Percentiles rank a stretch among this genome's conserved stretches.
Evolutionary conservation across 2,888 invertebrate genomes (phyloP).

Genomic region (Chaetogeoica ovagalla): DNA sequence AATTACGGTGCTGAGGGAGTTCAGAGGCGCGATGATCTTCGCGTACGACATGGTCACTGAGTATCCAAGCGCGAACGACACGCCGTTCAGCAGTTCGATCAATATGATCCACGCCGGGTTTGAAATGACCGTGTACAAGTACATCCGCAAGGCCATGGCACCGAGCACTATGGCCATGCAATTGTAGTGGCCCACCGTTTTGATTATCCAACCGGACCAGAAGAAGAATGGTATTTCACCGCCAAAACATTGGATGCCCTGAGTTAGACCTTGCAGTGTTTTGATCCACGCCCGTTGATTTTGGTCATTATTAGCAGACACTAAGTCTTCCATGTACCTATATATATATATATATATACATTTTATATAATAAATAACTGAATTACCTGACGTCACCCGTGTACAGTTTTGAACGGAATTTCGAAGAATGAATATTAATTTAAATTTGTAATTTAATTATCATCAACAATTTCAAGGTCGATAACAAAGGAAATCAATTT

Average conservation of each 20-base stretch:
- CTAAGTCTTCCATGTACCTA: conserved; percentile 70
- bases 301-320: neutral
- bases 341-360: neutral
- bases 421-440: too few species aligned
- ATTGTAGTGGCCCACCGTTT: conserved; percentile 77
- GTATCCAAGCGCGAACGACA: conserved; percentile 86
- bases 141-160: conserved; percentile 77
- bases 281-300: conserved; percentile 65
- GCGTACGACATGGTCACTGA: conserved; percentile 88
- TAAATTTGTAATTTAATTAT: too few species aligned
- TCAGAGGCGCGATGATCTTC: conserved; percentile 77
- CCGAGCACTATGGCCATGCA: conserved; percentile 82
- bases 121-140: conserved; percentile 77
- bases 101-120: conserved; percentile 85
- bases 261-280: conserved; percentile 74
- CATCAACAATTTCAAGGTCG: too few species aligned
- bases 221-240: conserved; percentile 89
- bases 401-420: too few species aligned
- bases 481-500: too few species aligned
- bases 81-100: conserved; percentile 82
- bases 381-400: too few species aligned
- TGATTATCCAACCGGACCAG: conserved; percentile 72
- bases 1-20: conserved; percentile 85
- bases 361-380: too few species aligned
- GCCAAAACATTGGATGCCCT: conserved; percentile 77